phyloP scores from a whole-genome alignment of 2,888 invertebrate species.

The Lumbricus terrestris region DNA sequence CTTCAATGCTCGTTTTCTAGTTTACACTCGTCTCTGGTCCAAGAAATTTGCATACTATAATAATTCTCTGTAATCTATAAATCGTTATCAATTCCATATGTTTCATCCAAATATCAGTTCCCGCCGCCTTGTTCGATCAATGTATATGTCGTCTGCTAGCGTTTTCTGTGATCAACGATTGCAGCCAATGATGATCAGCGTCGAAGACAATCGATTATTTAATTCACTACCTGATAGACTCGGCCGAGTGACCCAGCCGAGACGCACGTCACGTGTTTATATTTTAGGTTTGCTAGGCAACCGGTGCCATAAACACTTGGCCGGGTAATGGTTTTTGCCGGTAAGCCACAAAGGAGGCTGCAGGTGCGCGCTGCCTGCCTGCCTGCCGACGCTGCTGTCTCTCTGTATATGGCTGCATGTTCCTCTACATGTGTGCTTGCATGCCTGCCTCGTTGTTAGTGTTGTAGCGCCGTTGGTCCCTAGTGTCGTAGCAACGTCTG shows the following conservation, averaged over 20 bases:
- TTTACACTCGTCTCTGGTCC: too few species aligned
- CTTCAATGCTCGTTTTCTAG: background rate
- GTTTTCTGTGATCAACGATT: background rate
- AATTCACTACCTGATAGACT: background rate
- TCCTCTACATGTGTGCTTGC: too few species aligned
- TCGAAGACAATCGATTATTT: background rate
- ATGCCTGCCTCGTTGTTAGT: background rate
- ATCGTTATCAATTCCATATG: background rate
- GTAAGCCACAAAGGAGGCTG: background rate
- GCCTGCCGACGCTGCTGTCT: too few species aligned
- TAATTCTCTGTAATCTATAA: background rate
- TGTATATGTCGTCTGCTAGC: background rate
- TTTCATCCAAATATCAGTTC: too few species aligned
- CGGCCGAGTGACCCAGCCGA: background rate
- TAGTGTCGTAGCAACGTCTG: background rate
- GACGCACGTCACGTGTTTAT: background rate
- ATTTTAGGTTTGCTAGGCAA: background rate
- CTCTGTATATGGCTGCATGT: background rate
- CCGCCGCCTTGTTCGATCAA: background rate
- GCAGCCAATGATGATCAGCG: background rate
- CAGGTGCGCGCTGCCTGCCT: background rate
- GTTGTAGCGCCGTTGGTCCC: background rate
- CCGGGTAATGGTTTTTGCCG: background rate
- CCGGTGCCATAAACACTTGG: background rate
- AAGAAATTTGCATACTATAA: too few species aligned